Evolutionary conservation across 2,888 invertebrate species (phyloP), one percentile per base, ranked within the genome.

Genomic region (Catocala fraxini): DNA sequence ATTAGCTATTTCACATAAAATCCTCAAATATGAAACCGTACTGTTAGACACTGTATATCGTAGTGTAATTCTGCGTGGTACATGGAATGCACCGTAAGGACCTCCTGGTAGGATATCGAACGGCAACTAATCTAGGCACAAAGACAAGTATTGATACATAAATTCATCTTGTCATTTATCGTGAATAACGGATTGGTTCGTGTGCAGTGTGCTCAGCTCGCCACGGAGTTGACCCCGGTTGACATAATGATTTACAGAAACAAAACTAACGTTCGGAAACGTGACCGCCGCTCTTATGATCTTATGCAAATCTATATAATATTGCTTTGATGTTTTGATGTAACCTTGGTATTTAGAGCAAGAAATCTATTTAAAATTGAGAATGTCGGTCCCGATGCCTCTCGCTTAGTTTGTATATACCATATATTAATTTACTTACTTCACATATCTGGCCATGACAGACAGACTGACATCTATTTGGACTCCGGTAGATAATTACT

Each of bases 171-270:
- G 79, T 76, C 78, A 75, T 78, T 76, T 73, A 73, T 79, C 75
- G 75, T 79, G 81, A 77, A 77, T 77, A 81, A 77, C 79, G 76
- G 77, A 73, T 73, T 70, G 73, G 70, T 61, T 77, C 80, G 73
- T 73, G 75, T 71, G 69, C 54, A 25, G 25, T 25, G 25, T 25
- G 25, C 25, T 58, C 70, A 39, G 60, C 57, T 55, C 59, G 59
- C 73, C 75, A 72, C 79, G 75, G 71, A 71, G 58, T 60, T 77
- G 81, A 81, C 80, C 81, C 60, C 66, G 43, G 61, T 63, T 58
- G 72, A 74, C 74, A 68, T 63, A 68, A 78, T 81, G 81, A 81
- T 81, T 80, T 81, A 81, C 70, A 59, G 72, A 70, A 80, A 73
- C 74, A 55, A 70, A 72, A 73, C 75, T 66, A 68, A 65, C 65